Evolutionary conservation across 2,113 vertebrate species (phyloP).

Genomic region (Psophia crepitans): DNA sequence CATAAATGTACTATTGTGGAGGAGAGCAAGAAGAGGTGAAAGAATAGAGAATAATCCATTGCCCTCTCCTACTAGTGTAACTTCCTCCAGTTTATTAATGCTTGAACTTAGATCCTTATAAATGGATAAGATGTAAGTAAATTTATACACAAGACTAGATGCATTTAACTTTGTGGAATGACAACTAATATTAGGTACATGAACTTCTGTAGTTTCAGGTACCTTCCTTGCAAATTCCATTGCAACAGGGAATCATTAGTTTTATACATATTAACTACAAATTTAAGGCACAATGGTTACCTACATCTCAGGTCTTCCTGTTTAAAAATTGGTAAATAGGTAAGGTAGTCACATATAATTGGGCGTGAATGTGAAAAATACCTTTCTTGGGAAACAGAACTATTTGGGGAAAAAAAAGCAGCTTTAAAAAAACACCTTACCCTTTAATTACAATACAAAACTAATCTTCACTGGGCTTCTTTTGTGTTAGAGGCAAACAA

Average conservation of each 20-base stretch:
- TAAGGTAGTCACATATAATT: not conserved
- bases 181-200: not conserved
- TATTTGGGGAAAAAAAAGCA: not conserved
- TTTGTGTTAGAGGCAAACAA: not conserved
- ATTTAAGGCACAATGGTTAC: not conserved
- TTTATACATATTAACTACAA: not conserved
- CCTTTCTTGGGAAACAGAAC: not conserved
- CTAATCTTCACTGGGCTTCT: not conserved
- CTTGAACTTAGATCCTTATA: not conserved
- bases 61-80: not conserved
- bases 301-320: rapidly evolving
- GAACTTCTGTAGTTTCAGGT: not conserved
- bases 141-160: not conserved
- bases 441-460: not conserved
- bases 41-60: not conserved
- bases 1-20: not conserved
- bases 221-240: not conserved
- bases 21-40: not conserved
- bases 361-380: not conserved
- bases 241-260: not conserved
- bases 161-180: not conserved
- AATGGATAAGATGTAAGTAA: not conserved
- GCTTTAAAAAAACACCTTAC: not conserved
- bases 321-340: not conserved
- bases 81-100: not conserved